A percentile compares a stretch with the other conserved stretches of the same genome.
These are phyloP conservation scores for Drosophila subobscura DNA, from an alignment of 1,140 invertebrate genomes.

Conservation along the genomic window DNA sequence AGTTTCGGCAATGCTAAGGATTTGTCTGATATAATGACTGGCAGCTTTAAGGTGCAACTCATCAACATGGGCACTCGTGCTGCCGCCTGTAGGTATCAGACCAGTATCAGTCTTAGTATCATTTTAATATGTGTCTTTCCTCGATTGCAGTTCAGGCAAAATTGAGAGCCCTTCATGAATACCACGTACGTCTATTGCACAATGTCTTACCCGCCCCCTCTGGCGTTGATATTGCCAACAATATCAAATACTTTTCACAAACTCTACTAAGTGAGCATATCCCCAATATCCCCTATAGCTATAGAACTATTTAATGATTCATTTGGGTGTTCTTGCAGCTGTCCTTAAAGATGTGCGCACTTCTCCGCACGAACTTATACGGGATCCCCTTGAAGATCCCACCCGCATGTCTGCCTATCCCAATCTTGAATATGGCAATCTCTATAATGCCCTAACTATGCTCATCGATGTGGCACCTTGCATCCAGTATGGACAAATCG, in stretches of 20 bases:
- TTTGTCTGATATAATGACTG: slow-evolving; percentile 84
- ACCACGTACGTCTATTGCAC: slow-evolving; percentile 95
- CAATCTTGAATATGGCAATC: slow-evolving; percentile 96
- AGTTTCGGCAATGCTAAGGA: slow-evolving; percentile 83
- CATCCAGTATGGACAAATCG: slow-evolving; percentile 92
- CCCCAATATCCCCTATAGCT: neutral
- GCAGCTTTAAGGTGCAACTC: slow-evolving; percentile 86
- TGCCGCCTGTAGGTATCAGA: slow-evolving; percentile 87
- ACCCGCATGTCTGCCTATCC: slow-evolving; percentile 95
- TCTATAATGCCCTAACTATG: slow-evolving; percentile 94
- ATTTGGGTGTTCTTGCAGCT: slow-evolving; percentile 85
- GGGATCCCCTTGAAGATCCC: slow-evolving; percentile 92
- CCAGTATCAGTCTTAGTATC: slow-evolving; percentile 60
- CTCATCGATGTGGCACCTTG: slow-evolving; percentile 92
- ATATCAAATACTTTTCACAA: slow-evolving; percentile 98
- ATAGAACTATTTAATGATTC: neutral
- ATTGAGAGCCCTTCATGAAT: slow-evolving; percentile 97
- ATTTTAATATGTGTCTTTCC: neutral
- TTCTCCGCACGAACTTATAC: slow-evolving; percentile 95
- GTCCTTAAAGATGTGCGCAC: slow-evolving; percentile 97
- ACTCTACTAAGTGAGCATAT: slow-evolving; percentile 94
- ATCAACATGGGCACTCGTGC: slow-evolving; percentile 90
- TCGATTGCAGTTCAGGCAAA: slow-evolving; percentile 96
- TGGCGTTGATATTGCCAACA: slow-evolving; percentile 97
- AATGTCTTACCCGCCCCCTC: slow-evolving; percentile 95